Conservation (phyloP, 2,113 vertebrate species). For the Pygoscelis antarcticus region DNA sequence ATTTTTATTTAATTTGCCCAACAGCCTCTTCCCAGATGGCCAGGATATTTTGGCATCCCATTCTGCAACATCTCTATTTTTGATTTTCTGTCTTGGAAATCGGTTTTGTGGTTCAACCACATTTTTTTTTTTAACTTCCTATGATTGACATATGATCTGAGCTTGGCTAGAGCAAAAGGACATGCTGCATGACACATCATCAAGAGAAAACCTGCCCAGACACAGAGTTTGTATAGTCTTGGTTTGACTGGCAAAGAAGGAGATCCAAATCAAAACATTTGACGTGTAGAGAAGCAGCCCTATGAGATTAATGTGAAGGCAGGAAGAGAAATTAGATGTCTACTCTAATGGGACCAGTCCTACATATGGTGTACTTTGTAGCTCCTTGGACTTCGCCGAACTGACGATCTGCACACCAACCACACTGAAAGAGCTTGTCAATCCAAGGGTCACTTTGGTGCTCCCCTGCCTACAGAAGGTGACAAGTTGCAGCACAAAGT, state of each 20-base stretch:
- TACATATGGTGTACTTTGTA: neutral
- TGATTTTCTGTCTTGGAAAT: constrained; percentile 71
- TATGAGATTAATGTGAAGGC: neutral
- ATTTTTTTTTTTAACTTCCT: constrained; percentile 50
- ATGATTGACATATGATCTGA: constrained; percentile 55
- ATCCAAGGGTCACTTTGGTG: neutral
- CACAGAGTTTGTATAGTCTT: constrained; percentile 10
- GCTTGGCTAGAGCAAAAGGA: constrained; percentile 18
- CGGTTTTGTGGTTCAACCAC: constrained; percentile 67
- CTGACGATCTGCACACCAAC: neutral
- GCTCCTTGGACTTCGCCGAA: neutral
- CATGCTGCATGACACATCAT: constrained; percentile 56
- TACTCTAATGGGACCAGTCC: neutral
- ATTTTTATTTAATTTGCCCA: constrained; percentile 50
- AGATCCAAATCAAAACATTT: neutral
- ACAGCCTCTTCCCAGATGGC: constrained; percentile 63
- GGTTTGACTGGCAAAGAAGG: constrained; percentile 45
- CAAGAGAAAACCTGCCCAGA: constrained; percentile 26
- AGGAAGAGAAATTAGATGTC: neutral
- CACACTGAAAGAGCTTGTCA: neutral
- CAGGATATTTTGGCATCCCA: constrained; percentile 56
- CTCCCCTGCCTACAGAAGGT: neutral
- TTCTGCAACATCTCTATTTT: constrained; percentile 67
- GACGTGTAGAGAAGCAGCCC: neutral
- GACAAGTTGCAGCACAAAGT: neutral